A percentile compares a stretch with the other conserved stretches of the same genome.
Evolutionary conservation across 2,888 invertebrate genomes (phyloP).

Genomic region (Caenorhabditis afra): DNA sequence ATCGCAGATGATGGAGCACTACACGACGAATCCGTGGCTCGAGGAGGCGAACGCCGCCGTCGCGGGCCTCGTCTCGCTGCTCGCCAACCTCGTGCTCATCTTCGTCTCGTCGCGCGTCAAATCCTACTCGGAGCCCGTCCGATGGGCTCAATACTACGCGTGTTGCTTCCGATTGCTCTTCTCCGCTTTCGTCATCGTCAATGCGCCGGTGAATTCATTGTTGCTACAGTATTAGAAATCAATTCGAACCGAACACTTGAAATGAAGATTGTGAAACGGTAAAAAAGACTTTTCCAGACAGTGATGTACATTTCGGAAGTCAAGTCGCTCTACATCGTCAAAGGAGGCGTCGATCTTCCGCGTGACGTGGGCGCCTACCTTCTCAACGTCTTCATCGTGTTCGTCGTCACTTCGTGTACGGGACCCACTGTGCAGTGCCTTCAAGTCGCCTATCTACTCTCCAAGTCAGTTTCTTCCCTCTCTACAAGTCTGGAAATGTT

Average conservation of each 20-base stretch:
- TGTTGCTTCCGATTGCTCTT: constrained; percentile 41
- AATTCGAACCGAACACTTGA: too few relatives aligned
- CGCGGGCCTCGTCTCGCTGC: constrained; percentile 31
- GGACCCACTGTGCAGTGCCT: constrained; percentile 43
- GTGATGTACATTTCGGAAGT: constrained; percentile 37
- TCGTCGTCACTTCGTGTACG: constrained; percentile 37
- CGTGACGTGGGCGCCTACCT: constrained; percentile 26
- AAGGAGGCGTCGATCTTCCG: constrained; percentile 34
- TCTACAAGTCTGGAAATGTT: not conserved
- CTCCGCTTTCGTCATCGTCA: constrained; percentile 21
- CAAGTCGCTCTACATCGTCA: constrained; percentile 45
- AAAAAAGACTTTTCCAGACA: constrained; percentile 46
- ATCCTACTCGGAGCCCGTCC: constrained; percentile 36
- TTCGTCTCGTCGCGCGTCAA: constrained; percentile 36
- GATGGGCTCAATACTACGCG: constrained; percentile 29
- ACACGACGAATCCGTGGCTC: constrained; percentile 30
- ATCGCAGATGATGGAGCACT: constrained; percentile 45
- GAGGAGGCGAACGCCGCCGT: constrained; percentile 31
- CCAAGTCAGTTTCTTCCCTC: constrained; percentile 4
- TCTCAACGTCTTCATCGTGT: constrained; percentile 33
- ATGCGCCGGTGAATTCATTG: constrained; percentile 48
- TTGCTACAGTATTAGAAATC: too few relatives aligned
- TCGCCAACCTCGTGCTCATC: constrained; percentile 28
- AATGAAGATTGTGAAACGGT: not conserved
- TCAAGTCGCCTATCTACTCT: constrained; percentile 40